A percentile compares a stretch with the other conserved stretches of the same genome.
Conservation (phyloP, 1,140 invertebrate species). For the Lepidostoma basale region DNA sequence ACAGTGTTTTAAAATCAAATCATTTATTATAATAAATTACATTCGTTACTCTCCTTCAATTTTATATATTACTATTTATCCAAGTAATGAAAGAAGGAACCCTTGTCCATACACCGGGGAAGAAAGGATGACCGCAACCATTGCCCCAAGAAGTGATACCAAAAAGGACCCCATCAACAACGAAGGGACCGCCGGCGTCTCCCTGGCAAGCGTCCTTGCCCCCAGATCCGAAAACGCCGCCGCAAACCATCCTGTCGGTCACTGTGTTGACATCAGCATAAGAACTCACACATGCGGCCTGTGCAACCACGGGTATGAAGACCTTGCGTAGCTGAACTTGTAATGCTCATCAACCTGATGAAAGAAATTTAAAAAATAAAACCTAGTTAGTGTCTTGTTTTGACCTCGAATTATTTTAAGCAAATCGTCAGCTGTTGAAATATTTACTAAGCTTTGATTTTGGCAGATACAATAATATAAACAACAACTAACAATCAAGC, state of each 20-base stretch:
- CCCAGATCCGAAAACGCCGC: slow-evolving; percentile 56
- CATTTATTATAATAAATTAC: no score
- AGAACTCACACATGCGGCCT: slow-evolving; percentile 47
- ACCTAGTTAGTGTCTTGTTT: no score
- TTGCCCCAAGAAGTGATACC: slow-evolving; percentile 60
- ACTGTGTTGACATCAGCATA: slow-evolving; percentile 51
- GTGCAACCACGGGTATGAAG: slow-evolving; percentile 53
- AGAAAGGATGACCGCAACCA: slow-evolving; percentile 55
- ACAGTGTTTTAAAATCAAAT: no score
- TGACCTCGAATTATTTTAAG: no score
- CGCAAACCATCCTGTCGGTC: slow-evolving; percentile 73
- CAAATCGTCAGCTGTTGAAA: no score
- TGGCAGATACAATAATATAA: no score
- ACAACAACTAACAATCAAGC: no score
- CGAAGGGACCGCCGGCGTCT: slow-evolving; percentile 68
- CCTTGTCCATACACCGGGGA: slow-evolving; percentile 63
- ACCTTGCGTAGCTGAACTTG: slow-evolving; percentile 52
- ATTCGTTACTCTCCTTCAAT: no score
- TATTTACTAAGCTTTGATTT: no score
- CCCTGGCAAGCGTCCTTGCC: slow-evolving; percentile 56
- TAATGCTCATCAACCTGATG: slow-evolving; percentile 35
- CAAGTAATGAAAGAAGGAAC: slow-evolving; percentile 47
- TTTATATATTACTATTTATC: slow-evolving; percentile 37
- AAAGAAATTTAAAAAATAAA: slow-evolving; percentile 1
- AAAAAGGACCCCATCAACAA: slow-evolving; percentile 60